Percentiles rank a stretch among this genome's conserved stretches.
These are phyloP conservation scores for Cremastinae sp. DNA, from an alignment of 2,888 invertebrate genomes.

Conservation along the genomic window DNA sequence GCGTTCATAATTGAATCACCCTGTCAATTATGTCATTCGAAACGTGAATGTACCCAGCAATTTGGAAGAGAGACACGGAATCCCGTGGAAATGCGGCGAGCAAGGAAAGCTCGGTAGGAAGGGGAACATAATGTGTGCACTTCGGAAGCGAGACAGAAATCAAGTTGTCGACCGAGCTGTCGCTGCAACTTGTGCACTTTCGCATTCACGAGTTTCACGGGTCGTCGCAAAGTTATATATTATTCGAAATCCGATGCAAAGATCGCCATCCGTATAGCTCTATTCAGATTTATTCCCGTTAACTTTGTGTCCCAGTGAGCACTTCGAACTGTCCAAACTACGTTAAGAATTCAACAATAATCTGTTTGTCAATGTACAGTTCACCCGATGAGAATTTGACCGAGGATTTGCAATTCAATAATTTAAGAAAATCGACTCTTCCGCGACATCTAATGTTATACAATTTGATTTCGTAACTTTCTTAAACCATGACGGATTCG, in stretches of 20 bases:
- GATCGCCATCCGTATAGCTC: constrained; percentile 4
- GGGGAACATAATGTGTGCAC: constrained; percentile 24
- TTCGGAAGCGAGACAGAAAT: constrained; percentile 27
- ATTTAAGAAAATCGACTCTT: too few relatives aligned
- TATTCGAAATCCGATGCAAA: constrained; percentile 49
- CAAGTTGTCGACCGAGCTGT: constrained; percentile 77
- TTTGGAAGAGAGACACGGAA: constrained; percentile 60
- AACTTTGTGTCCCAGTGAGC: constrained; percentile 8
- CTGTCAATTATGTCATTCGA: constrained; percentile 27
- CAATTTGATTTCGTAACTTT: too few relatives aligned
- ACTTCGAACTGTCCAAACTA: neutral
- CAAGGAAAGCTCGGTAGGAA: constrained; percentile 1
- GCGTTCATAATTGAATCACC: constrained; percentile 35
- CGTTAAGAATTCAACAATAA: constrained; percentile 19
- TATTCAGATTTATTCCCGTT: constrained; percentile 4
- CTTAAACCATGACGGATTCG: too few relatives aligned
- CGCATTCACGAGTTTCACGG: constrained; percentile 76
- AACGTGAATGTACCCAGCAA: constrained; percentile 64
- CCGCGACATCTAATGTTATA: too few relatives aligned
- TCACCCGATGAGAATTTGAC: neutral
- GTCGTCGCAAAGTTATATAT: constrained; percentile 75
- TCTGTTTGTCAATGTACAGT: neutral
- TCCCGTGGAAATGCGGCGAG: neutral
- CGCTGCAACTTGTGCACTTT: constrained; percentile 74
- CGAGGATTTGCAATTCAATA: neutral